Conservation (phyloP, 2,113 vertebrate species). For the Numenius arquata region DNA sequence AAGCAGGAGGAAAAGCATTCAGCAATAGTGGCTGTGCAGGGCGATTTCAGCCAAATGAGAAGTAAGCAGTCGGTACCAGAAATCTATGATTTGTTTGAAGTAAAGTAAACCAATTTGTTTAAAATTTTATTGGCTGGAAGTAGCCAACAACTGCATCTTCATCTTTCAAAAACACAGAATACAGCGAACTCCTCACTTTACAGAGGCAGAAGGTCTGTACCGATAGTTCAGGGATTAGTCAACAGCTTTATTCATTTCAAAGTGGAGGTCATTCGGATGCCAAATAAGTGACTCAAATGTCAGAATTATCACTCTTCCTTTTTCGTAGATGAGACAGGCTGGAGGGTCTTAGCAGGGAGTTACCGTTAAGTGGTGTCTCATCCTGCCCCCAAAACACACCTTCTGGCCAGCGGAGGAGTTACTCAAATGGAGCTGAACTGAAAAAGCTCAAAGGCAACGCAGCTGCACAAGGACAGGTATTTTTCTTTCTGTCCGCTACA, state of each 20-base stretch:
- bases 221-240: background rate
- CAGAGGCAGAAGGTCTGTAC: background rate
- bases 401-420: background rate
- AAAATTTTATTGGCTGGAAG: background rate
- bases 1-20: background rate
- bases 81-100: background rate
- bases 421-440: background rate
- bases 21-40: background rate
- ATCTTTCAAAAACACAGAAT: background rate
- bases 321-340: background rate
- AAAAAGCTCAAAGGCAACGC: background rate
- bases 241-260: background rate
- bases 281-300: background rate
- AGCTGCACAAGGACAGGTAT: background rate
- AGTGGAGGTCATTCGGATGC: background rate
- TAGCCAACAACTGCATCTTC: background rate
- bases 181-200: background rate
- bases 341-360: background rate
- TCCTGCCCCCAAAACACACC: background rate
- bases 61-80: background rate
- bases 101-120: background rate
- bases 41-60: background rate
- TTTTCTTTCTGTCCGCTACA: background rate
- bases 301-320: background rate
- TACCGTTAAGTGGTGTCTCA: rapidly evolving